Evolutionary conservation across 1,140 invertebrate genomes (phyloP).

Genomic region (Zaprionus taronus): DNA sequence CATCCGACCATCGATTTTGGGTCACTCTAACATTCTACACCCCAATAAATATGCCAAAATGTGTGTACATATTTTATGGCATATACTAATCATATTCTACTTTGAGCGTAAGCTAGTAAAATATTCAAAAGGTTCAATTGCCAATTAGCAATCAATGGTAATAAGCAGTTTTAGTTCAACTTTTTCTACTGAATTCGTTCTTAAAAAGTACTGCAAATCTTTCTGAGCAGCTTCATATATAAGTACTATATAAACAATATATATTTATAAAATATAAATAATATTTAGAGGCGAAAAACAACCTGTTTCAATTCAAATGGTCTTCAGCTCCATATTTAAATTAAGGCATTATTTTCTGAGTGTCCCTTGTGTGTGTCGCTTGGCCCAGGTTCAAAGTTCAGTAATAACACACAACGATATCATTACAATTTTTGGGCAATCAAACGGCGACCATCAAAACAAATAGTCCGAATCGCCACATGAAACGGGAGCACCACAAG

Average conservation of each 20-base stretch:
- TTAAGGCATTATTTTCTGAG: constrained; percentile 11
- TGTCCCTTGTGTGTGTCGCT: constrained; percentile 27
- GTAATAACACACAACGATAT: constrained; percentile 49
- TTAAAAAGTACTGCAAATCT: too few relatives aligned
- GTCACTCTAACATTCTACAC: not conserved
- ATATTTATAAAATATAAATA: not conserved
- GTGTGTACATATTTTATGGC: not conserved
- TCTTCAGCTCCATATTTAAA: not conserved
- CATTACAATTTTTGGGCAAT: constrained; percentile 68
- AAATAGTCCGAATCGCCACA: constrained; percentile 30
- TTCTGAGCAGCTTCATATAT: too few relatives aligned
- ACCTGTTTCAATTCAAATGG: not conserved
- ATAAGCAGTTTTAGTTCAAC: too few relatives aligned
- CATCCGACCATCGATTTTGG: constrained; percentile 52
- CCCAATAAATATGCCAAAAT: not conserved
- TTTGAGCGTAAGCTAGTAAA: not conserved
- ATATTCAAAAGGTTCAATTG: too few relatives aligned
- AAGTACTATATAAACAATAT: too few relatives aligned
- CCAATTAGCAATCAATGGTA: too few relatives aligned
- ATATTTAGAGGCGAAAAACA: not conserved
- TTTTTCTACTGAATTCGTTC: too few relatives aligned
- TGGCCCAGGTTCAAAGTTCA: constrained; percentile 57
- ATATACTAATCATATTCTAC: not conserved
- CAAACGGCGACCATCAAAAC: constrained; percentile 30
- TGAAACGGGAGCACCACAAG: constrained; percentile 9